Base-by-base conservation (phyloP, 2,797 vertebrate genomes). In the Gymnoscopelus microlampas region DNA sequence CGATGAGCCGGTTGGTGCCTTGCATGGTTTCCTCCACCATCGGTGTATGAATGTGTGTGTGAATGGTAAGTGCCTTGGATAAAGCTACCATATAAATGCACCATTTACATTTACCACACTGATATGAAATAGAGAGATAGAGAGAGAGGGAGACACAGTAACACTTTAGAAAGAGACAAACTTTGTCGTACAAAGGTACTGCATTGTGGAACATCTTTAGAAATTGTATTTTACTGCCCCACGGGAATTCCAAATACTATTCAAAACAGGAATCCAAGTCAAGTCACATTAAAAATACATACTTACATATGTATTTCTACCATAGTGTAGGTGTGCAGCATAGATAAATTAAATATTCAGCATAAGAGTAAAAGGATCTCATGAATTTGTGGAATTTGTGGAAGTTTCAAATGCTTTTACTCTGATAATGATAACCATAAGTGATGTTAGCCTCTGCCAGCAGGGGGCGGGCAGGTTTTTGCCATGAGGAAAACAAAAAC, bases 231-330 rank as follows among this genome's bases (percentile, higher is more conserved):
- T 48, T 60, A 1, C 54, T 44, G 39, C 51, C 44, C 8, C 49
- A 2, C 26, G 2, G 55, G 6, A 29, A 29, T 29, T 5, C 5
- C 11, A 57, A 24, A 57, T 57, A 57, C 11, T 5, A 56, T 11
- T 74, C 59, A 63, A 51, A 56, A 53, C 23, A 39, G 71, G 63
- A 71, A 69, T 73, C 67, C n/a, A 80, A 79, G 26, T 75, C 58
- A 74, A 54, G 80, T 61, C 59, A 4, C 53, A 85, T 87, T 50
- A 83, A 88, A 86, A 75, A 87, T 76, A 54, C 66, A 89, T 84
- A 63, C 49, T 9, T 44, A 44, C 7, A 61, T 10, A 69, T 55
- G 76, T 83, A 75, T 80, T 74, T 75, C 60, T 51, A 39, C 35
- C 7, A 19, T 19, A 19, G 1, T 19, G 35, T 39, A 7, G 35